Evolutionary conservation across 1,140 invertebrate genomes (phyloP).

Genomic region (Teleogryllus occipitalis): DNA sequence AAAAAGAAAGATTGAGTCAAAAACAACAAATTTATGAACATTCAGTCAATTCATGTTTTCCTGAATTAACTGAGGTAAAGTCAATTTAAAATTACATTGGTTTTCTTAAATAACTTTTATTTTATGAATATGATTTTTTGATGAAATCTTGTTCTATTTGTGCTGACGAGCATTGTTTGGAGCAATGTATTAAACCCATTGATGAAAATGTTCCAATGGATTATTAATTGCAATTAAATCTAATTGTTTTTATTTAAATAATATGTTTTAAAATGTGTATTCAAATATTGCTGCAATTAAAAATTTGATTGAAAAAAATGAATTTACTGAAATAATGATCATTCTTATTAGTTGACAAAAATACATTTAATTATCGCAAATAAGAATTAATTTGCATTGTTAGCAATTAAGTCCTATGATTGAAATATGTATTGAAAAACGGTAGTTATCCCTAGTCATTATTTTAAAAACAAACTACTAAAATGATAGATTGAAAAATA

Average conservation of each 20-base stretch:
- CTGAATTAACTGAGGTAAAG: conserved; percentile 3
- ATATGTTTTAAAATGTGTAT: not conserved
- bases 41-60: not conserved
- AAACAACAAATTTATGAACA: not conserved
- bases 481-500: too few species aligned
- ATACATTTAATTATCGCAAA: too few species aligned
- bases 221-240: not conserved
- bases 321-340: too few species aligned
- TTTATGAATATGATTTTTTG: too few species aligned
- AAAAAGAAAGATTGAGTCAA: not conserved
- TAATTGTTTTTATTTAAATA: not conserved
- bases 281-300: too few species aligned
- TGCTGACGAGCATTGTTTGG: not conserved
- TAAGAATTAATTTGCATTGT: too few species aligned
- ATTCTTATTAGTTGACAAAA: too few species aligned
- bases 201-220: not conserved
- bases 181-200: not conserved
- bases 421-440: not conserved
- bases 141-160: not conserved
- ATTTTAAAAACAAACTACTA: too few species aligned
- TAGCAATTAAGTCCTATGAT: not conserved
- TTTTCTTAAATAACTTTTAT: too few species aligned
- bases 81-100: too few species aligned
- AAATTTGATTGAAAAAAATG: too few species aligned
- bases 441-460: not conserved